A percentile compares a stretch with the other conserved stretches of the same genome.
phyloP scores from a whole-genome alignment of 2,797 vertebrate species.

The Paramormyrops hopkinsi region DNA sequence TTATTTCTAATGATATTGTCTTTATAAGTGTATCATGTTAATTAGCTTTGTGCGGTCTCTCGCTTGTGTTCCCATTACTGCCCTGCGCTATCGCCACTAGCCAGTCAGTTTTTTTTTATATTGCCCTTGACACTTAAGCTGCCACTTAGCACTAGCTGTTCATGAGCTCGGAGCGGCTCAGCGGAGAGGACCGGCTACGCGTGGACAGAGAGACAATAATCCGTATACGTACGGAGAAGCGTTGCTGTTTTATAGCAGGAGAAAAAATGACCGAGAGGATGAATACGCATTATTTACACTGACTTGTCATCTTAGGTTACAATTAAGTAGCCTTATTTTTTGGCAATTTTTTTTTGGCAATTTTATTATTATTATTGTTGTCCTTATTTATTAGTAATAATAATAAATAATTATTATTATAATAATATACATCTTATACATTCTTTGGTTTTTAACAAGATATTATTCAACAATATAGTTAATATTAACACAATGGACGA shows the following conservation, averaged over 20 bases:
- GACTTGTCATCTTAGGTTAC: not conserved
- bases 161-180: not conserved
- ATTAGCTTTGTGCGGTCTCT: not conserved
- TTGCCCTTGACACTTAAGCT: not conserved
- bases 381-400: not conserved
- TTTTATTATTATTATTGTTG: not conserved
- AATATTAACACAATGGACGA: not conserved
- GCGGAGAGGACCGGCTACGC: not conserved
- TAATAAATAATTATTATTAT: not conserved
- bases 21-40: not conserved
- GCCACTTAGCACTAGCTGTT: not conserved
- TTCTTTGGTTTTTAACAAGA: not conserved
- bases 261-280: not conserved
- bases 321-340: not conserved
- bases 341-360: too few relatives aligned
- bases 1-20: conserved; percentile 1
- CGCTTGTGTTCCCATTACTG: not conserved
- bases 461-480: not conserved
- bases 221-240: not conserved
- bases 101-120: not conserved
- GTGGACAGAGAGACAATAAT: not conserved
- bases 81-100: not conserved
- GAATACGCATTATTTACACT: not conserved
- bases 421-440: not conserved
- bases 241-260: not conserved